These are phyloP conservation scores for Cepphus grylle DNA, from an alignment of 2,113 vertebrate genomes.

Conservation along the genomic window DNA sequence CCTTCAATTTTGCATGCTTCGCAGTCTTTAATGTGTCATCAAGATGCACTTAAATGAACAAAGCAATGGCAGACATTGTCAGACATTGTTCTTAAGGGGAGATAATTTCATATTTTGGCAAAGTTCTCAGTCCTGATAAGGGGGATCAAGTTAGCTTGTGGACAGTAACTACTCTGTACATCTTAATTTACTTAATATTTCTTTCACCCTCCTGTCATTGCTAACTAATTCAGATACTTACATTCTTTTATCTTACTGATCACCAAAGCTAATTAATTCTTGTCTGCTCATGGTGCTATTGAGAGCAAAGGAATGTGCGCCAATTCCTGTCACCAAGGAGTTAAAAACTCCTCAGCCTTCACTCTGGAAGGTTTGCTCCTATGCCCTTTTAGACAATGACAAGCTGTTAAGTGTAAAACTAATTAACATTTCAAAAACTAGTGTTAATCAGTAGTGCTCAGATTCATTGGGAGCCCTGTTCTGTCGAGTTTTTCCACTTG, in stretches of 20 bases:
- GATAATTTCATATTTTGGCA: neutral
- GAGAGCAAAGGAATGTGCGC: conserved; percentile 56
- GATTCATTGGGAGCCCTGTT: conserved; percentile 60
- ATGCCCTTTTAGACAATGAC: conserved; percentile 78
- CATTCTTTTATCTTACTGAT: conserved; percentile 61
- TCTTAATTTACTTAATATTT: conserved; percentile 50
- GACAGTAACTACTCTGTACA: neutral
- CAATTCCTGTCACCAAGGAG: conserved; percentile 65
- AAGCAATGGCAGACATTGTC: neutral
- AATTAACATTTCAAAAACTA: conserved; percentile 84
- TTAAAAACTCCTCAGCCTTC: conserved; percentile 72
- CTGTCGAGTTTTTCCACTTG: conserved; percentile 37
- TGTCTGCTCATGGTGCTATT: conserved; percentile 59
- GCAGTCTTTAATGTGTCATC: neutral
- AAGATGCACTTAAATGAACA: neutral
- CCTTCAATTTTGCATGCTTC: neutral
- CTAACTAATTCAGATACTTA: conserved; percentile 47
- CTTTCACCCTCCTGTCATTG: conserved; percentile 26
- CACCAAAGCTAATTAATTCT: conserved; percentile 69
- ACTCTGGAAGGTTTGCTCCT: conserved; percentile 71
- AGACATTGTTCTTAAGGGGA: neutral
- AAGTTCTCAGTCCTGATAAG: neutral
- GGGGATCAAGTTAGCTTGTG: neutral
- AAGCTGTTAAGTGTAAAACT: conserved; percentile 75
- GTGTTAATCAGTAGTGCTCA: conserved; percentile 74